Evolutionary conservation across 2,113 vertebrate species (phyloP).

Genomic region (Pseudorectes ferrugineus): DNA sequence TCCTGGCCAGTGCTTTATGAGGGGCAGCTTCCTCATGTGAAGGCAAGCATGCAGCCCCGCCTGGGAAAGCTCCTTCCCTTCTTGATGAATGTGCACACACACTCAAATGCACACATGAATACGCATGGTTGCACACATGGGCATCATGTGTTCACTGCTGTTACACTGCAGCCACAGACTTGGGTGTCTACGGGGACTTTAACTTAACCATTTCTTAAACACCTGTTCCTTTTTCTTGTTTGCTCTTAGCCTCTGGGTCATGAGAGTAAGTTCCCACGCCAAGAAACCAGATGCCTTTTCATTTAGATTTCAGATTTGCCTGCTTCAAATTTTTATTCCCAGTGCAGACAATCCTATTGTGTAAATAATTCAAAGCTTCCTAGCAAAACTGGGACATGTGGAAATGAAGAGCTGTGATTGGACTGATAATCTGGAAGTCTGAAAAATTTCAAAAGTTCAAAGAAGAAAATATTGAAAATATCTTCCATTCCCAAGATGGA

Average conservation of each 20-base stretch:
- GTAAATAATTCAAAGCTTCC: background rate
- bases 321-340: background rate
- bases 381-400: background rate
- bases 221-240: background rate
- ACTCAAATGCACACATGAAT: background rate
- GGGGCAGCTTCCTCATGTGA: background rate
- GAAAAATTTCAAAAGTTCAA: background rate
- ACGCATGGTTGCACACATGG: fast-evolving
- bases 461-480: background rate
- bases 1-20: background rate
- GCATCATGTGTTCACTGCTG: background rate
- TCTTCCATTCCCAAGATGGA: background rate
- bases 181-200: background rate
- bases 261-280: background rate
- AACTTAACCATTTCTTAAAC: background rate
- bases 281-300: background rate
- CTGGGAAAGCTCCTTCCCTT: background rate
- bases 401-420: background rate
- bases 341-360: background rate
- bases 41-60: background rate
- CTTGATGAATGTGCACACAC: background rate
- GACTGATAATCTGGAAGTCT: background rate
- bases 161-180: background rate
- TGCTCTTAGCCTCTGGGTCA: background rate
- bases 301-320: background rate